A percentile compares a stretch with the other conserved stretches of the same genome.
Evolutionary conservation across 1,140 invertebrate species (phyloP).

Genomic region (Cherax destructor): DNA sequence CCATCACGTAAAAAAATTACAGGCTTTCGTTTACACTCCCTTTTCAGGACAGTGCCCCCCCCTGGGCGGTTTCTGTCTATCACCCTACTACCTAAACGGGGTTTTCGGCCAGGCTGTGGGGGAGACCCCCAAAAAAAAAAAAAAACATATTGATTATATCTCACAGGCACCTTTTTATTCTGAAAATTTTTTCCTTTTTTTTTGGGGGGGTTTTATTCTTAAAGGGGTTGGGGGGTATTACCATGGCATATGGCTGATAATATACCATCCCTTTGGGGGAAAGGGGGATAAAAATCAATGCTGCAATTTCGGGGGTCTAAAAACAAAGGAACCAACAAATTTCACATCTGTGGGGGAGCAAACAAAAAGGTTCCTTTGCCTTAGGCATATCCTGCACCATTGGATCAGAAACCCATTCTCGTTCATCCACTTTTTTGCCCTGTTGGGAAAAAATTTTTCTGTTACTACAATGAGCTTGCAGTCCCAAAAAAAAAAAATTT

Average conservation of each 20-base stretch:
- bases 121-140: too few relatives aligned
- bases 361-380: conserved; percentile 48
- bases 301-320: conserved; percentile 16
- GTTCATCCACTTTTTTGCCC: conserved; percentile 30
- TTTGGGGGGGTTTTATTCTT: too few relatives aligned
- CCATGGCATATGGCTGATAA: background rate
- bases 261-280: conserved; percentile 30
- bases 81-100: too few relatives aligned
- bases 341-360: conserved; percentile 42
- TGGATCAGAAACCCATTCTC: conserved; percentile 25
- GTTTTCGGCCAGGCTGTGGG: too few relatives aligned
- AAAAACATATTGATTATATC: too few relatives aligned
- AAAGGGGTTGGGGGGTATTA: background rate
- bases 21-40: too few relatives aligned
- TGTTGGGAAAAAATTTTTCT: background rate
- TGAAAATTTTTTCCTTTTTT: too few relatives aligned
- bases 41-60: too few relatives aligned
- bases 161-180: too few relatives aligned
- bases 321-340: conserved; percentile 43
- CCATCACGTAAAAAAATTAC: too few relatives aligned
- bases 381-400: conserved; percentile 2
- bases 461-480: background rate
- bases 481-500: too few relatives aligned
- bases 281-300: conserved; percentile 59
- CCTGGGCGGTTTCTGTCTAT: too few relatives aligned